Conservation (phyloP, 2,888 invertebrate species). For the Latrodectus elegans region DNA sequence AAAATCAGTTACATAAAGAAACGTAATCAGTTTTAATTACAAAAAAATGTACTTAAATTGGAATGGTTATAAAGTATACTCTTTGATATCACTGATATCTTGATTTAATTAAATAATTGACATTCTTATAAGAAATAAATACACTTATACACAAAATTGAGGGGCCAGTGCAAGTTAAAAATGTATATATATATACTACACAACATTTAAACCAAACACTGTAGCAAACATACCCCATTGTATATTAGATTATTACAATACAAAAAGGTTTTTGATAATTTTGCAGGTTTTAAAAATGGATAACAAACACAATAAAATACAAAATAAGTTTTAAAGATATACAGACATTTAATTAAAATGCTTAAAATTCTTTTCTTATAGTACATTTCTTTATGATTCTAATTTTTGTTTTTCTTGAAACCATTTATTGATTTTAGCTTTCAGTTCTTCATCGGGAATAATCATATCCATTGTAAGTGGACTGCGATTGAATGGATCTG, state of each 20-base stretch:
- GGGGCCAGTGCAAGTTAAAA: neutral
- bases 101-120: no score
- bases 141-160: neutral
- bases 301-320: conserved; percentile 57
- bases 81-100: no score
- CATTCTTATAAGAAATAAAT: neutral
- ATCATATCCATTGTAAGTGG: conserved; percentile 96
- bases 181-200: neutral
- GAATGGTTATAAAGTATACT: no score
- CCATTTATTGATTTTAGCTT: conserved; percentile 83
- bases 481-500: conserved; percentile 95
- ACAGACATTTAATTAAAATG: conserved; percentile 56
- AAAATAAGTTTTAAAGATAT: conserved; percentile 45
- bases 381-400: conserved; percentile 7
- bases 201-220: conserved; percentile 1
- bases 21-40: no score
- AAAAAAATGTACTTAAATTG: no score
- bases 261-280: neutral
- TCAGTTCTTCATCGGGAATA: conserved; percentile 85
- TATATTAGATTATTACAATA: neutral
- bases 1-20: no score
- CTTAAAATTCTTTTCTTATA: conserved; percentile 26
- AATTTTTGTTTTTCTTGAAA: conserved; percentile 35
- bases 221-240: neutral
- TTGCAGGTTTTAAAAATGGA: conserved; percentile 43